phyloP scores from a whole-genome alignment of 2,113 vertebrate genomes.

The Platichthys stellatus region DNA sequence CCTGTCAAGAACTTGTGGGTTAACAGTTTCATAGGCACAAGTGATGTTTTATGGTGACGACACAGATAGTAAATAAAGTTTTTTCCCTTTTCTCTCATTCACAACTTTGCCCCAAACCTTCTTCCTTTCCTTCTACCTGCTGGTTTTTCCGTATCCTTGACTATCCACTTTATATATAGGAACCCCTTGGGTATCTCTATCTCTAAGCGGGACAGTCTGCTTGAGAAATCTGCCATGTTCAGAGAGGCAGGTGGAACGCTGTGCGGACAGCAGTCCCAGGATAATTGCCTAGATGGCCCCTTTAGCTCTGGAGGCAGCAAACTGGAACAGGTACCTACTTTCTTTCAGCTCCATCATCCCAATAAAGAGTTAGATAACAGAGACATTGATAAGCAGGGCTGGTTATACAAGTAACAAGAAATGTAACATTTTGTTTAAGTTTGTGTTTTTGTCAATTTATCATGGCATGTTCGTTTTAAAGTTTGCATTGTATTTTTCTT shows the following conservation, averaged over 20 bases:
- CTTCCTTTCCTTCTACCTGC: background rate
- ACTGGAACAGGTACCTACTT: slow-evolving; percentile 88
- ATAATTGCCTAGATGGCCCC: slow-evolving; percentile 80
- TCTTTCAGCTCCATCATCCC: background rate
- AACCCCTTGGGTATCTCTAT: slow-evolving; percentile 87
- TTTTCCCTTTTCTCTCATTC: background rate
- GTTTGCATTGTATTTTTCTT: slow-evolving; percentile 27
- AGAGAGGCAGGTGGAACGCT: slow-evolving; percentile 85
- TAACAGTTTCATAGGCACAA: background rate
- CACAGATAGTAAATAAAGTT: background rate
- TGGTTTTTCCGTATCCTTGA: background rate
- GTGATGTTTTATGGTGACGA: background rate
- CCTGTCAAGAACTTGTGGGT: slow-evolving; percentile 89
- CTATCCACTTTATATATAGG: slow-evolving; percentile 70
- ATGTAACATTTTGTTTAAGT: too few species aligned
- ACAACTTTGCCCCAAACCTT: background rate
- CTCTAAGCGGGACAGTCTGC: slow-evolving; percentile 92
- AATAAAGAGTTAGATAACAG: background rate
- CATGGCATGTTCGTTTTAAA: background rate
- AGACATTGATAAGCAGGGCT: background rate
- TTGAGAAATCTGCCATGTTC: slow-evolving; percentile 96
- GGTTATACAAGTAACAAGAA: too few species aligned
- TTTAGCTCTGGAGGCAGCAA: slow-evolving; percentile 72
- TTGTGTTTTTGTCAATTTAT: background rate
- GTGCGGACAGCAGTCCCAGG: slow-evolving; percentile 85